Base-by-base conservation (phyloP, 92 coral and sea anemone species). In the Zoanthus sociatus region DNA sequence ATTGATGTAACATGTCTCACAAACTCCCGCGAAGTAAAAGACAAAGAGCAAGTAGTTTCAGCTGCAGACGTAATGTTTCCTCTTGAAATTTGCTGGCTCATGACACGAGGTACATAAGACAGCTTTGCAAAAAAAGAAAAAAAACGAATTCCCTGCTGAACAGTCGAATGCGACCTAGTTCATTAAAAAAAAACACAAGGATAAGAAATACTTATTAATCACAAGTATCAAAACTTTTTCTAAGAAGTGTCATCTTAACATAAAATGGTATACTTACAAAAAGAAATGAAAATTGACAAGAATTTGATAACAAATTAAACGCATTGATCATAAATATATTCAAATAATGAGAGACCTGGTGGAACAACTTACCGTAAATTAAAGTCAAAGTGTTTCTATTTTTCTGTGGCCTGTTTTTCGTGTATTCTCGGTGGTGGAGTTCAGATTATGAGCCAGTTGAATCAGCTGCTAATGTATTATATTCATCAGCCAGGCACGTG, bases 401-500 rank as follows among this genome's bases (percentile, higher is more conserved):
- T 0, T 66, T 73, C 61, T 6, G 18, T 77, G 82, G 53, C 47
- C 82, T 54, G 82, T 20, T 0, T 66, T 78, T 46, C 85, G 85
- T 81, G 85, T 81, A 7, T 81, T 66, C 85, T 50, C 61, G 85
- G 13, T 81, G 85, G 42, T 81, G 73, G 75, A 81, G 46, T 32
- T 81, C 64, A 11, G 74, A 33, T 14, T 81, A 47, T 81, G 85
- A 47, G 14, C 51, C 50, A 58, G 14, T 46, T 51, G 85, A 44
- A 63, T 81, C 53, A n/a, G 31, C 75, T 81, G 75, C 60, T 81
- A 45, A 46, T 67, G 84, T 76, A 73, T 86, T 73, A 86, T 86
- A 76, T 76, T 76, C 6, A 32, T 53, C 13, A 5, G 31, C 47
- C 9, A 6, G 58, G 87, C 87, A 74, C 91, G 91, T 87, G 93